Evolutionary conservation across 2,113 vertebrate genomes (phyloP), one percentile per base, ranked within the genome.

Genomic region (Dolichallabes microphthalmus): DNA sequence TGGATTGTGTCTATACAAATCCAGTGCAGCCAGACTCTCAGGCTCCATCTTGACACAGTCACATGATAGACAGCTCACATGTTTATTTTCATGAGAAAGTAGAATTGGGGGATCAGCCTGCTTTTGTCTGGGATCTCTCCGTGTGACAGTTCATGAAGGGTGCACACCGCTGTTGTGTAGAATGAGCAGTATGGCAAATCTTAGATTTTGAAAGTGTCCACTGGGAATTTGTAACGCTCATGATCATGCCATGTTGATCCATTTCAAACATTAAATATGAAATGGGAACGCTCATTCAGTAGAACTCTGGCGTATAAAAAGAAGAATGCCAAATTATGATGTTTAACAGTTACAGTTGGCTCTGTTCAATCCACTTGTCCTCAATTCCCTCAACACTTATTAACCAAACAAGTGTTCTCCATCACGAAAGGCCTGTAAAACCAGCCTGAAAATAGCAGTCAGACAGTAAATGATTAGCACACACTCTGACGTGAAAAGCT

Each of bases 401-500:
- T 75, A 86, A 86, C 57, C 66, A 12, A 82, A 76, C 79, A 82
- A 86, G 25, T 17, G 79, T 82, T 71, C 58, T 57, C 57, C 52
- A 87, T 69, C 68, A 71, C 8, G 25, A 19, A 20, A 60, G 12
- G 76, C 63, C 19, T 80, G 82, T 30, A 79, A 63, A 81, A 86
- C 71, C 50, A 14, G 63, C 61, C 78, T 73, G 78, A 63, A 84
- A 84, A 86, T 61, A 64, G 85, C 85, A 86, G 82, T 81, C 85
- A 88, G 82, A 35, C 32, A 78, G 82, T 87, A 89, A 90, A 90
- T 63, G 85, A 89, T 90, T 90, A 90, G 82, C 82, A 66, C 74
- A 12, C 60, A 58, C 80, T 89, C 85, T 71, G n/a, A 60, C 32
- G 84, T 84, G 85, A 82, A 83, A 85, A 83, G 83, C 85, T 89